Conservation (phyloP, 2,113 vertebrate species). For the Nipponia nippon region DNA sequence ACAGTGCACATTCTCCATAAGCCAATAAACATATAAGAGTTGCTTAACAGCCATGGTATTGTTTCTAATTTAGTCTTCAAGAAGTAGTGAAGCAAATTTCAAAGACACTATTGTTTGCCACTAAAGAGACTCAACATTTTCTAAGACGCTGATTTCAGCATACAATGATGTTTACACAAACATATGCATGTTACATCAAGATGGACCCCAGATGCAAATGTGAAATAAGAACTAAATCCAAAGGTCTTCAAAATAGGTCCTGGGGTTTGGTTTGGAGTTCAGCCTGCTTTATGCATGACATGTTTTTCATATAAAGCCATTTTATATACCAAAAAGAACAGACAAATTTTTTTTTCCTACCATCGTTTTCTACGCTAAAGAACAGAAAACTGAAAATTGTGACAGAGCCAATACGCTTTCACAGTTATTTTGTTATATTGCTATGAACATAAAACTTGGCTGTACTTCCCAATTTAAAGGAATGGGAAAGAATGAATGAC, state of each 20-base stretch:
- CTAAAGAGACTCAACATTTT: not conserved
- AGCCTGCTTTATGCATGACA: not conserved
- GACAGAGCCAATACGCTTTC: not conserved
- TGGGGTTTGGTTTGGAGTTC: not conserved
- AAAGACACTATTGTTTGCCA: not conserved
- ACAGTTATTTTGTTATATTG: not conserved
- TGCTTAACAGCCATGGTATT: not conserved
- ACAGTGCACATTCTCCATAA: not conserved
- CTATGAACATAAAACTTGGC: not conserved
- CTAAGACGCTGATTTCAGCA: not conserved
- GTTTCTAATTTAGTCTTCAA: conserved; percentile 13
- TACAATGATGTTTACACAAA: not conserved
- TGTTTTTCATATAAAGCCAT: not conserved
- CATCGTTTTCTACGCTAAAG: not conserved
- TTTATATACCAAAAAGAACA: not conserved
- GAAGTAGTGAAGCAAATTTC: not conserved
- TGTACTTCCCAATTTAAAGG: not conserved
- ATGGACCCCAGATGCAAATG: not conserved
- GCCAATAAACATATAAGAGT: not conserved
- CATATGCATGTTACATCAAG: not conserved
- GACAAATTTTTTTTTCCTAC: not conserved
- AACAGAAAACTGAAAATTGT: not conserved
- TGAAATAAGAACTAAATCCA: not conserved
- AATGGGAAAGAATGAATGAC: not conserved
- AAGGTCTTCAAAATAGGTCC: not conserved